These are phyloP conservation scores for Eristalinus aeneus DNA, from an alignment of 2,888 invertebrate species.

Conservation along the genomic window DNA sequence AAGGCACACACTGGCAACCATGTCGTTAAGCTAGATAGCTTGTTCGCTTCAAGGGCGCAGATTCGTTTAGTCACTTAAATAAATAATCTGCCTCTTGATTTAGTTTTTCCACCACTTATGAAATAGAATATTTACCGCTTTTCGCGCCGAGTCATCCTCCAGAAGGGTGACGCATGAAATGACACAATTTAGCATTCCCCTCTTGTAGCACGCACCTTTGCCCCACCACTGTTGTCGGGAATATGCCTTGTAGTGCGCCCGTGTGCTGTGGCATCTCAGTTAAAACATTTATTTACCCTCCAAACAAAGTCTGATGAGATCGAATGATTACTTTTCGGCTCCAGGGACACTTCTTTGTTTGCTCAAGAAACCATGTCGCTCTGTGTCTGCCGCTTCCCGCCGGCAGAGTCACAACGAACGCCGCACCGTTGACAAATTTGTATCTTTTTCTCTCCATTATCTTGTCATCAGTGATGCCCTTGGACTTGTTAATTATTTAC, in stretches of 20 bases:
- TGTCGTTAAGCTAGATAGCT: neutral
- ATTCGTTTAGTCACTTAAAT: neutral
- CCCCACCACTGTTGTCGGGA: too few relatives aligned
- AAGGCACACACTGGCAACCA: neutral
- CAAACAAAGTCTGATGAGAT: neutral
- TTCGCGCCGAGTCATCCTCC: neutral
- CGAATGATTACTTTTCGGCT: neutral
- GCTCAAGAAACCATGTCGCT: too few relatives aligned
- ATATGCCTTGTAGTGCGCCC: neutral
- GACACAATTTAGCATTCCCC: neutral
- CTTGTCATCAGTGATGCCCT: too few relatives aligned
- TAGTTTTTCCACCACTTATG: slow-evolving; percentile 22
- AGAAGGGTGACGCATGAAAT: neutral
- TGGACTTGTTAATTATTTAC: slow-evolving; percentile 17
- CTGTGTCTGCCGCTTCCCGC: neutral
- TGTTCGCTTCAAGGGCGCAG: neutral
- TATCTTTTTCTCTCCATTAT: slow-evolving; percentile 24
- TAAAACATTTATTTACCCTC: slow-evolving; percentile 30
- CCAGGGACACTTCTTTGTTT: neutral
- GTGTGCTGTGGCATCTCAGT: slow-evolving; percentile 1
- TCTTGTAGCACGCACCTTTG: neutral
- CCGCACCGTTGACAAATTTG: neutral
- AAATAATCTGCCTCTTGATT: slow-evolving; percentile 29
- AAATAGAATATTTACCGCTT: neutral
- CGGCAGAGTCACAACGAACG: neutral